Evolutionary conservation across 1,140 invertebrate genomes (phyloP), one percentile per base, ranked within the genome.

Genomic region (Drosophila sulfurigaster): DNA sequence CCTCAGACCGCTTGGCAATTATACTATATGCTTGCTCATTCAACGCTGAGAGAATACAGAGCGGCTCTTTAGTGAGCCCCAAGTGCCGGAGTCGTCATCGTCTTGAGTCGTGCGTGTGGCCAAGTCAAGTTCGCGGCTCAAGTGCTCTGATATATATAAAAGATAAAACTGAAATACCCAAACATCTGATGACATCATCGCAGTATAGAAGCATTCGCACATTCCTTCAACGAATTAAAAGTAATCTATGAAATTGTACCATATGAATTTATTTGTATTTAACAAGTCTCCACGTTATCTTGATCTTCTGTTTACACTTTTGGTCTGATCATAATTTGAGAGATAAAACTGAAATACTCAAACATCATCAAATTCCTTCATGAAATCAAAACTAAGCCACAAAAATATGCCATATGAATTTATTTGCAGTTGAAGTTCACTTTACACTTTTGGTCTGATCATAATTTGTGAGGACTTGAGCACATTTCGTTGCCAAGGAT

Each of bases 11-110:
- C 5, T 46, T 58, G 32, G 32, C 41, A 75, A 54, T 74, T 87
- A 79, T 79, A 54, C 70, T 87, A 79, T 79, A 16, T 79, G 83
- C 72, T 63, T 70, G 65, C 66, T 88, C 83, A 88, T 88, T 49
- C 62, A 74, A 49, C 38, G 60, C 32, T 66, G 38, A 4, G 51
- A 43, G 45, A 57, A 15, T 69, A 48, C 49, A 43, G 41, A 46
- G 15, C 15, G 11, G 41, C 35, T 66, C 8, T 35, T 35, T 43
- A 54, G 25, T 28, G 16, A 48, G 56, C 56, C 32, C 46, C 43
- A 48, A 38, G 52, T 35, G 20, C 65, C 54, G 38, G 8, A 48
- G 65, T 30, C 45, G 38, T 51, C 43, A 20, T 10, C n/a, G 20
- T 25, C 16, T 30, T 43, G 3, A 54, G 46, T 59, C 71, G 70